Percentiles rank a stretch among this genome's conserved stretches.
These are phyloP conservation scores for Vireo altiloquus DNA, from an alignment of 2,113 vertebrate genomes.

Conservation along the genomic window DNA sequence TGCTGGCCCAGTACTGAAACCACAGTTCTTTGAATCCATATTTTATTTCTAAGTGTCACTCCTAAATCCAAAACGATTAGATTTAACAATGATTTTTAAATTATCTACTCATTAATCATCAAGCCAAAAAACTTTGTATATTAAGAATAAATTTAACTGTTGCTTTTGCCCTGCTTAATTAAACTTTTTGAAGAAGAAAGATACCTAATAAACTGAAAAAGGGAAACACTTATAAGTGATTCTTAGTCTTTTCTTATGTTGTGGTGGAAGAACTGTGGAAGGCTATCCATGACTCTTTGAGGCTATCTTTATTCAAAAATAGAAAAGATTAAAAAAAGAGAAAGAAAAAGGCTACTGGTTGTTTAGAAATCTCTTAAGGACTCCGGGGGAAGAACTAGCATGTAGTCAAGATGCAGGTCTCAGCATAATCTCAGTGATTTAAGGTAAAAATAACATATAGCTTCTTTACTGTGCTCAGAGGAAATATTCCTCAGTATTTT, in stretches of 20 bases:
- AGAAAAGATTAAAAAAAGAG: too few species aligned
- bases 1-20: not conserved
- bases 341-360: not conserved
- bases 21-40: not conserved
- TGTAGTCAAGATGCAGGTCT: not conserved
- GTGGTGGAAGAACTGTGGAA: not conserved
- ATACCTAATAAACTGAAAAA: not conserved
- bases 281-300: not conserved
- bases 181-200: not conserved
- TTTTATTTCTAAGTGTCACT: not conserved
- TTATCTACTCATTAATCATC: not conserved
- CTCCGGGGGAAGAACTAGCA: fast-evolving
- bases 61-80: not conserved
- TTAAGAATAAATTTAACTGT: not conserved
- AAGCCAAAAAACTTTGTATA: not conserved
- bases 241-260: not conserved
- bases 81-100: not conserved
- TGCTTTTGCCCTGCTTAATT: not conserved
- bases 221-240: not conserved
- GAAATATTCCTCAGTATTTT: conserved; percentile 5
- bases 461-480: not conserved
- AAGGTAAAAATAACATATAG: not conserved
- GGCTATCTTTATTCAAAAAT: not conserved
- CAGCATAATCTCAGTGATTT: not conserved
- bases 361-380: not conserved